Evolutionary conservation across 1,140 invertebrate species (phyloP), one percentile per base, ranked within the genome.

Genomic region (Danaus melanippus): DNA sequence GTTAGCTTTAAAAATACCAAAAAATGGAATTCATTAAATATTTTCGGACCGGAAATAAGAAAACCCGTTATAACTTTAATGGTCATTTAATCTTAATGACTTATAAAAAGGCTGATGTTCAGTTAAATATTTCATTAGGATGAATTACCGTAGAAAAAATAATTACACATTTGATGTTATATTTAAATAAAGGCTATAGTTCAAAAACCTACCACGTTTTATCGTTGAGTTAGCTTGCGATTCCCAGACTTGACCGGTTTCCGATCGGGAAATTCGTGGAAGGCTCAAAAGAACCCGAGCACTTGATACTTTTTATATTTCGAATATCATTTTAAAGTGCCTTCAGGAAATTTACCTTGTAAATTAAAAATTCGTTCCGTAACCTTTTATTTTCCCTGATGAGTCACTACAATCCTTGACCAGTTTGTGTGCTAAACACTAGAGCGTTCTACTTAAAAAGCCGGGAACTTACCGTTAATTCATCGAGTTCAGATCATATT

Each of bases 201-300:
- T 66, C 50, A 55, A 69, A 67, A 48, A 68, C 57, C 56, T 67
- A 67, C 73, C 65, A 71, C 62, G 64, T 71, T 62, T 64, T 66
- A 65, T 66, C 56, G 54, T 11, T 12, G 52, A 42, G 57, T 49
- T 54, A 60, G 60, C 57, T 49, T 58, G 49, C 57, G 50, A 67
- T 76, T 76, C 66, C 56, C 60, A 65, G 56, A 56, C 68, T 71
- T 70, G 62, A 69, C 69, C 67, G 70, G 69, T 77, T 74, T 66
- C 63, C 68, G 66, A 70, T 71, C 59, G 60, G 67, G 58, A 76
- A 74, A 76, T 81, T 81, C 76, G 70, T 69, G 69, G 78, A 81
- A 79, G 73, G 67, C 50, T 58, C 60, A 47, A 55, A 56, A 59
- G 55, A 61, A 64, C 60, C 58, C 56, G 48, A 51, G 52, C 41